Percentiles rank a stretch among this genome's conserved stretches.
These are phyloP conservation scores for Phoxinus phoxinus DNA, from an alignment of 2,113 vertebrate species.

Conservation along the genomic window DNA sequence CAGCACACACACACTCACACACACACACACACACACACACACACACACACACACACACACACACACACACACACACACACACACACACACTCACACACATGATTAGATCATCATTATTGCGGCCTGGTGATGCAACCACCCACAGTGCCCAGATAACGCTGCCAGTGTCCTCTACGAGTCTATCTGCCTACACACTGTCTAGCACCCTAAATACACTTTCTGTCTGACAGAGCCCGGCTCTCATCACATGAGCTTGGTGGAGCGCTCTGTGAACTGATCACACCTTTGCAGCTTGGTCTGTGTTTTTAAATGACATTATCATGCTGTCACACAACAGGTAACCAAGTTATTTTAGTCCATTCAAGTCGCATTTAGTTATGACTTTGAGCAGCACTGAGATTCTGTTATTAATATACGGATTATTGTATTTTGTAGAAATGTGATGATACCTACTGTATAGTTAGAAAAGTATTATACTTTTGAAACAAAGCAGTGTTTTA, in stretches of 20 bases:
- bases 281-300: not conserved
- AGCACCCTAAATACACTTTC: not conserved
- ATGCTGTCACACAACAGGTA: not conserved
- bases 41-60: slow-evolving; percentile 1
- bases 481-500: not conserved
- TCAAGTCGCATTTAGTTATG: not conserved
- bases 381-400: not conserved
- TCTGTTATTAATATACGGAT: not conserved
- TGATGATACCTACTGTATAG: not conserved
- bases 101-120: slow-evolving; percentile 23
- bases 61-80: not conserved
- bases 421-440: not conserved
- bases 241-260: not conserved
- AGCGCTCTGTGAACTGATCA: not conserved
- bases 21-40: too few relatives aligned
- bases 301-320: not conserved
- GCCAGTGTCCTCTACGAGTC: slow-evolving; percentile 33
- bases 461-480: not conserved
- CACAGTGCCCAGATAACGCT: slow-evolving; percentile 16
- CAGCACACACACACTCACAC: too few relatives aligned
- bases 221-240: not conserved
- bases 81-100: slow-evolving; percentile 6
- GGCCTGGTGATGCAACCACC: not conserved
- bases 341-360: not conserved
- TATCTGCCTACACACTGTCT: slow-evolving; percentile 40